Base-by-base conservation (phyloP, 2,797 vertebrate species). In the Phataginus tricuspis region DNA sequence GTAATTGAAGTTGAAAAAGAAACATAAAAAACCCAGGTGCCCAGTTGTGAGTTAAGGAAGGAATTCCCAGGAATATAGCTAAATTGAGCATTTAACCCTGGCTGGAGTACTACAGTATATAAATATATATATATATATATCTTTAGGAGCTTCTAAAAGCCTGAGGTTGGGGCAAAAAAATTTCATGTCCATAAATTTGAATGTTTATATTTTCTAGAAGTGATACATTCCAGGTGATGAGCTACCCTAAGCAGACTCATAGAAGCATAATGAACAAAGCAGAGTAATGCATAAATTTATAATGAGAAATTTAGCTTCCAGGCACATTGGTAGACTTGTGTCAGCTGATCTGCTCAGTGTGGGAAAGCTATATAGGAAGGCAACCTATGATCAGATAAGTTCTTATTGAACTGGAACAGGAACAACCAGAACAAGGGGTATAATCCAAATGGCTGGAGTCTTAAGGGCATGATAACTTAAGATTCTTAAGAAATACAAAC, bases 171-270 rank as follows among this genome's bases (percentile, higher is more conserved):
- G 9, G 15, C 18, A 34, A 49, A 75, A 88, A 72, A 45, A 49
- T 42, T 63, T 37, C 55, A 86, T 64, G 18, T 74, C 27, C 69
- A 80, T 37, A 85, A 86, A 92, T 79, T 31, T 69, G 16, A 92
- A n/a, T 89, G 29, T 85, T 96, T 84, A 42, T 68, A 75, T 84
- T 92, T 94, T 94, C 87, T 25, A 42, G 27, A 85, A 69, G 6
- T 53, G 59, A 39, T 53, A 3, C 55, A 14, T 78, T 90, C 29
- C 21, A 72, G 37, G 27, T 55, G 5, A 53, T 74, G 34, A 72
- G 7, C 14, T 82, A 55, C 1, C 69, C 13, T 92, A 87, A 90
- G 12, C 14, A 92, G 74, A 90, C 34, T 80, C 45, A 57, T 59
- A 68, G 14, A 7, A 74, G 25, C 85, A 4, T 37, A 39, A 64